These are phyloP conservation scores for Alcis repandata DNA, from an alignment of 2,888 invertebrate genomes.

Conservation along the genomic window DNA sequence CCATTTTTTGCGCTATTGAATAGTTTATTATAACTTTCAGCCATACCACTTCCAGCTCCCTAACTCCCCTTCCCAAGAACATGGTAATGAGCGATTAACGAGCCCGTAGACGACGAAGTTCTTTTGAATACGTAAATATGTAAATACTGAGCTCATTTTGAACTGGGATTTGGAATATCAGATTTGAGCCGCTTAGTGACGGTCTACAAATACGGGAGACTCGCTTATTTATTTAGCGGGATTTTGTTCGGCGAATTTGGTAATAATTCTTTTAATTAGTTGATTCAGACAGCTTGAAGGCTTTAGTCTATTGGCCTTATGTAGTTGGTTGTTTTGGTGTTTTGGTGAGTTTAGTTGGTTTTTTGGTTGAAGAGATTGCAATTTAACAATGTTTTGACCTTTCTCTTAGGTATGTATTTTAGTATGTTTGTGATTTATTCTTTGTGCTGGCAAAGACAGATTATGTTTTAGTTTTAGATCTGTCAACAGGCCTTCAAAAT, in stretches of 20 bases:
- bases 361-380: too few relatives aligned
- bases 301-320: too few relatives aligned
- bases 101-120: slow-evolving; percentile 48
- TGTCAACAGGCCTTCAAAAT: too few relatives aligned
- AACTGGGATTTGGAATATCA: slow-evolving; percentile 50
- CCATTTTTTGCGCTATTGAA: too few relatives aligned
- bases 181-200: slow-evolving; percentile 37
- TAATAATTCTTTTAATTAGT: not conserved
- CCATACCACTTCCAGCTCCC: not conserved
- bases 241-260: not conserved
- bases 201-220: slow-evolving; percentile 25
- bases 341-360: too few relatives aligned
- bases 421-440: too few relatives aligned
- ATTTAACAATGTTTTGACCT: too few relatives aligned
- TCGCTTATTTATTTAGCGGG: slow-evolving; percentile 15
- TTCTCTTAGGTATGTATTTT: too few relatives aligned
- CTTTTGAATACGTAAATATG: slow-evolving; percentile 70
- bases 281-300: not conserved
- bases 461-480: too few relatives aligned
- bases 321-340: too few relatives aligned
- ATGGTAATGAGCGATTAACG: slow-evolving; percentile 64
- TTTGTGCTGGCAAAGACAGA: too few relatives aligned
- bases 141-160: slow-evolving; percentile 57
- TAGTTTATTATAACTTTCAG: too few relatives aligned
- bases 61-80: slow-evolving; percentile 23